A percentile compares a stretch with the other conserved stretches of the same genome.
Conservation (phyloP, 2,113 vertebrate species). For the Festucalex cinctus region DNA sequence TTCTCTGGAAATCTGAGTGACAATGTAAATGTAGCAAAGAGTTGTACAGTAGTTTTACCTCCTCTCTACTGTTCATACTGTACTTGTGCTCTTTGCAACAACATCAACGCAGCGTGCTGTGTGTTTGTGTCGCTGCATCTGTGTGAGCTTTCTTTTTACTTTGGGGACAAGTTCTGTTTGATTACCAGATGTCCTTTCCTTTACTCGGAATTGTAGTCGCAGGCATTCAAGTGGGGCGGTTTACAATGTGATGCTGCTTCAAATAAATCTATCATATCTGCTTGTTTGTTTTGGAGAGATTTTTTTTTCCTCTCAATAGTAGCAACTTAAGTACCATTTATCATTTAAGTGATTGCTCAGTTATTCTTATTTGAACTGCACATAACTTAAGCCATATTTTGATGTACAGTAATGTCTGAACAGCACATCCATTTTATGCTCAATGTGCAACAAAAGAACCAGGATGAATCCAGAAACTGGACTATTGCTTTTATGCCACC, state of each 20-base stretch:
- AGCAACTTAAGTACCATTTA: not conserved
- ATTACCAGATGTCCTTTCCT: conserved; percentile 29
- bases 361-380: not conserved
- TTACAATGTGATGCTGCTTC: conserved; percentile 53
- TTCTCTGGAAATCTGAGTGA: conserved; percentile 61
- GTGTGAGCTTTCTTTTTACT: conserved; percentile 16
- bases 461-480: not conserved
- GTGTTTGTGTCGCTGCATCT: conserved; percentile 14
- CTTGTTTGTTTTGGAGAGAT: not conserved
- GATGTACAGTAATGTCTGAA: too few species aligned
- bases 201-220: conserved; percentile 39
- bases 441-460: not conserved
- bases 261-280: conserved; percentile 54
- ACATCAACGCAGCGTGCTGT: conserved; percentile 38
- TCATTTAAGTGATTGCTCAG: not conserved
- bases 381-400: too few species aligned
- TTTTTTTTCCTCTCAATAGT: not conserved
- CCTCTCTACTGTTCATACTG: conserved; percentile 64
- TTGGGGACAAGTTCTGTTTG: conserved; percentile 22
- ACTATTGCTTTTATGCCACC: not conserved
- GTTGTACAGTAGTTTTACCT: conserved; percentile 66
- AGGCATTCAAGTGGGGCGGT: conserved; percentile 33
- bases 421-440: too few species aligned
- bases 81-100: conserved; percentile 36
- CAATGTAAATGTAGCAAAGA: conserved; percentile 64